phyloP scores from a whole-genome alignment of 2,113 vertebrate genomes.

The Motacilla tschutschensis region DNA sequence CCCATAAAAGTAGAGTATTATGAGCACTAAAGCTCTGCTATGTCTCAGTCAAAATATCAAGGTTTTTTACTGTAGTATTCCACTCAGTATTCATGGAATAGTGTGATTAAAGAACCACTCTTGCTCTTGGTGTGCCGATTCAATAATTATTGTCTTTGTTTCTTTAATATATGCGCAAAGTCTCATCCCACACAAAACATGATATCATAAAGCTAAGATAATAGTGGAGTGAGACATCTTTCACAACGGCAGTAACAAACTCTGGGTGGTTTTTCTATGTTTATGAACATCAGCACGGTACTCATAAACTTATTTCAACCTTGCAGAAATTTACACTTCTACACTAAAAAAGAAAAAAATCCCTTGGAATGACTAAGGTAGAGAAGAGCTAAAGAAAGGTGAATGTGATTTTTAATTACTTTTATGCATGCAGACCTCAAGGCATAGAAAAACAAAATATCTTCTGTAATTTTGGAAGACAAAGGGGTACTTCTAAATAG shows the following conservation, averaged over 20 bases:
- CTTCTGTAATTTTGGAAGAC: neutral
- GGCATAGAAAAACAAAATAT: neutral
- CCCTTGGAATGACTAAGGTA: neutral
- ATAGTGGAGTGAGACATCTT: slow-evolving; percentile 31
- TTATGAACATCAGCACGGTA: slow-evolving; percentile 2
- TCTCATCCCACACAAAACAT: slow-evolving; percentile 35
- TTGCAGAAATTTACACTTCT: neutral
- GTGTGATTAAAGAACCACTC: slow-evolving; percentile 58
- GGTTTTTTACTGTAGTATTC: slow-evolving; percentile 56
- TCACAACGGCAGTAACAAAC: slow-evolving; percentile 37
- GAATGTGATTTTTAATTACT: slow-evolving; percentile 5
- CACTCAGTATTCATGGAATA: slow-evolving; percentile 58
- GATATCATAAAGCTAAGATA: slow-evolving; percentile 54
- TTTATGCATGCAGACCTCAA: neutral
- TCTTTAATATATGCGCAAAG: slow-evolving; percentile 52
- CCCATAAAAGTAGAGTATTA: slow-evolving; percentile 55
- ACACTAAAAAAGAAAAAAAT: neutral
- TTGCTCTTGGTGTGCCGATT: slow-evolving; percentile 37
- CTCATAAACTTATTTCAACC: slow-evolving; percentile 21
- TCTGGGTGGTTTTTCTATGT: neutral
- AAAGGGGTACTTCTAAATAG: neutral
- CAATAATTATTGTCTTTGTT: slow-evolving; percentile 67
- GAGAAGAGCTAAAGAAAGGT: neutral
- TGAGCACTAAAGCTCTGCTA: slow-evolving; percentile 47
- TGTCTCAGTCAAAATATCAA: slow-evolving; percentile 59